phyloP scores from a whole-genome alignment of 2,888 invertebrate species.

The Poecilobothrus nobilitatus region DNA sequence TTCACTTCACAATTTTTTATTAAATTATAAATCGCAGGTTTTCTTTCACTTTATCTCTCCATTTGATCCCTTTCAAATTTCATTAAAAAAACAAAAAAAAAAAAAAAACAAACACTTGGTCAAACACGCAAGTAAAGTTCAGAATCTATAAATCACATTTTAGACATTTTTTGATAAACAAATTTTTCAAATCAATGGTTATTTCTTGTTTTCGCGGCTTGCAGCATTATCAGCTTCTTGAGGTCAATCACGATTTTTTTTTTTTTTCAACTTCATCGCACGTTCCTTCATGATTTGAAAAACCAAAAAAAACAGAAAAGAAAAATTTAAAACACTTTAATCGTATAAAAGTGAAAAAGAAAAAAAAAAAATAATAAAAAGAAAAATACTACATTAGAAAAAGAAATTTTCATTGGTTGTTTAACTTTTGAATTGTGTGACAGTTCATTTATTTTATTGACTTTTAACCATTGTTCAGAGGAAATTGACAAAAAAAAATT shows the following conservation, averaged over 20 bases:
- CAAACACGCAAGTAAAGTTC: neutral
- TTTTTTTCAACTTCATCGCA: neutral
- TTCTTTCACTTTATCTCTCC: neutral
- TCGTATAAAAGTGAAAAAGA: too few species aligned
- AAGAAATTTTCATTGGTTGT: neutral
- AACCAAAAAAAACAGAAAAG: neutral
- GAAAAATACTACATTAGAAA: too few species aligned
- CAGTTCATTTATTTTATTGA: conserved; percentile 6
- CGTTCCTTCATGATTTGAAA: neutral
- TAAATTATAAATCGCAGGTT: neutral
- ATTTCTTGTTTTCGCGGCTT: neutral
- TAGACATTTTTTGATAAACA: neutral
- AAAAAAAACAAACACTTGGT: too few species aligned
- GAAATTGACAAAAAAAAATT: neutral
- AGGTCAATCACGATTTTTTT: neutral
- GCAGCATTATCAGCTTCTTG: neutral
- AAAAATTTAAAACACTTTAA: neutral
- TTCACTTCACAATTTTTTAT: neutral
- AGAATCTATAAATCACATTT: neutral
- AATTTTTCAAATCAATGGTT: neutral
- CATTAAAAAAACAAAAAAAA: too few species aligned
- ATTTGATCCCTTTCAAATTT: neutral
- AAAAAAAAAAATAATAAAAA: neutral
- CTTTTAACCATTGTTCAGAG: conserved; percentile 1
- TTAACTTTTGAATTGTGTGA: conserved; percentile 1